These are phyloP conservation scores for Pseudochirops cupreus DNA, from an alignment of 2,797 vertebrate species.

Conservation along the genomic window DNA sequence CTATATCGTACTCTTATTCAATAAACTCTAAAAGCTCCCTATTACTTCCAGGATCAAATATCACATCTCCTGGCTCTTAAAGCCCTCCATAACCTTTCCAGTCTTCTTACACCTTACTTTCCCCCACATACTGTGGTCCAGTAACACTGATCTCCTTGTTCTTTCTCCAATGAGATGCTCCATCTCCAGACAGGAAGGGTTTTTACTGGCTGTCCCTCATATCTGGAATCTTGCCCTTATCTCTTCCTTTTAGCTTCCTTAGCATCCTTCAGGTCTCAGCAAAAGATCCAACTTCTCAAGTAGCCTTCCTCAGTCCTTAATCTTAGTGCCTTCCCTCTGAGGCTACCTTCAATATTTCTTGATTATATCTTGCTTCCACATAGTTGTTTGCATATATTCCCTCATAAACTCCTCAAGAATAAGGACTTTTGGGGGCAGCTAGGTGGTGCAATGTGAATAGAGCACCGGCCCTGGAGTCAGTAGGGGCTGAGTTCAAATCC, in stretches of 20 bases:
- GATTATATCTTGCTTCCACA: not conserved
- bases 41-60: not conserved
- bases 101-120: not conserved
- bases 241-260: not conserved
- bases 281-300: not conserved
- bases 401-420: not conserved
- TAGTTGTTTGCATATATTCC: not conserved
- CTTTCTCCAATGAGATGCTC: not conserved
- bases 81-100: not conserved
- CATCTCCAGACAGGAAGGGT: not conserved
- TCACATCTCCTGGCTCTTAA: not conserved
- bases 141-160: not conserved
- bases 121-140: not conserved
- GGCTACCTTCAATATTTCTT: not conserved
- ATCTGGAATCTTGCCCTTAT: not conserved
- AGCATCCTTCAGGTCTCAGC: not conserved
- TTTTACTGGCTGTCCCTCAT: not conserved
- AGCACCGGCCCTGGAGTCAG: too few species aligned
- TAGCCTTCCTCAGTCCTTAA: not conserved
- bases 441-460: too few species aligned
- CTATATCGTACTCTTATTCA: not conserved
- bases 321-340: not conserved
- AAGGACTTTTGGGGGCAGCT: not conserved
- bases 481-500: too few species aligned
- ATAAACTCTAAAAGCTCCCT: not conserved